Evolutionary conservation across 1,140 invertebrate species (phyloP).

Genomic region (Druon quercuslanigerum): DNA sequence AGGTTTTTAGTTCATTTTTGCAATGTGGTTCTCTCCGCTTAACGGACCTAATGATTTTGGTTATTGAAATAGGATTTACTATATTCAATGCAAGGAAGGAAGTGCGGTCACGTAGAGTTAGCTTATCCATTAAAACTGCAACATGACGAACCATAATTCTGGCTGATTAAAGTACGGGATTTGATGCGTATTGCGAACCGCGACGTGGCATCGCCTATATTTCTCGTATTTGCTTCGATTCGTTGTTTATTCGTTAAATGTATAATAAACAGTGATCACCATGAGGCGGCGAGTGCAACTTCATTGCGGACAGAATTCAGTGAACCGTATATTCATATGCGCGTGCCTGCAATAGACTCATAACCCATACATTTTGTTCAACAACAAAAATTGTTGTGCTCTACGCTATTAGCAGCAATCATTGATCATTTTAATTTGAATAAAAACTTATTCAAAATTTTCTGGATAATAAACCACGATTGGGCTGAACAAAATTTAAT

Average conservation of each 20-base stretch:
- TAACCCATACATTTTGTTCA: background rate
- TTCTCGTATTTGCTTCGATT: conserved; percentile 52
- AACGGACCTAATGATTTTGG: no score
- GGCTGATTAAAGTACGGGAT: conserved; percentile 69
- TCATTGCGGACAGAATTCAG: conserved; percentile 47
- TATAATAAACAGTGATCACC: conserved; percentile 62
- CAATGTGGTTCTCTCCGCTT: no score
- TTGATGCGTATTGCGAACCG: conserved; percentile 61
- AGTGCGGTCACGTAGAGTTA: conserved; percentile 52
- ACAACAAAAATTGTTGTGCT: background rate
- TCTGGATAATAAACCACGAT: no score
- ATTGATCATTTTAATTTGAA: background rate
- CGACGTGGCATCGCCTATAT: conserved; percentile 53
- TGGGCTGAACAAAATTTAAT: no score
- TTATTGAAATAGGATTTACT: no score
- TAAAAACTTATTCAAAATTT: no score
- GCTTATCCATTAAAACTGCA: conserved; percentile 64
- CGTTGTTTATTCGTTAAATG: conserved; percentile 68
- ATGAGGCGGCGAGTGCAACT: conserved; percentile 36
- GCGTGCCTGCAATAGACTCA: background rate
- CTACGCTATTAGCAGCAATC: background rate
- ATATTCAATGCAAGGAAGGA: conserved; percentile 25
- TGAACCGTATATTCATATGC: conserved; percentile 9
- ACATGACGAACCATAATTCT: conserved; percentile 69
- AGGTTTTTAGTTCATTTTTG: no score